Evolutionary conservation across 2,113 vertebrate species (phyloP), one percentile per base, ranked within the genome.

Genomic region (Trinectes maculatus): DNA sequence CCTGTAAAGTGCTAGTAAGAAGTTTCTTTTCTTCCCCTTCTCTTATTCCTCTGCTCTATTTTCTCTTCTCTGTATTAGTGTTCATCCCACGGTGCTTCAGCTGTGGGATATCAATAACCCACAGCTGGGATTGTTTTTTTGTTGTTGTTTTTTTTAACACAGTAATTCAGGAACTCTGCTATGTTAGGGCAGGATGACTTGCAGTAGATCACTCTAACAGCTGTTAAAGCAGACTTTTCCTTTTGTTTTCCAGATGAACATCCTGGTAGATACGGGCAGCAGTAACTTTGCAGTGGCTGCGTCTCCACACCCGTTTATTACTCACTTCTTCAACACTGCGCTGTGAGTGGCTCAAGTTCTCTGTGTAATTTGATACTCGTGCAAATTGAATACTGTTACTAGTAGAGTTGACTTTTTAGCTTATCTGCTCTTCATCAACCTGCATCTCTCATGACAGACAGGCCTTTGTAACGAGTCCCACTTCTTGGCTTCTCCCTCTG

Each of bases 211-310:
- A 18, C 16, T 37, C 18, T 21, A 18, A 24, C 8, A 13, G 3
- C 43, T 71, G 33, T 66, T 76, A 57, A 72, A 65, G 24, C 19
- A 69, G 52, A 49, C 40, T 39, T 21, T 51, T 13, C 26, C 39
- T 60, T 51, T 40, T 92, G 55, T 86, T 53, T 85, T 89, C 12
- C 94, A 99, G 98, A 83, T 99, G 47, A 98, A 99, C 89, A 96
- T 99, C 84, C 94, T 99, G 78, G 95, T 99, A 42, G 98, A 99
- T 76, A 99, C 98, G 0, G 98, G 98, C 47, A 99, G 98, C 94
- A 99, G 98, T 80, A 99, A 98, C 93, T 99, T 99, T 62, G 97
- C 98, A 0, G 96, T 99, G 66, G 96, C 96, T 0, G 96, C 95
- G 0, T 92, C 94, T 10, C 85, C 94, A 5, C 92, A 96, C 80